Conservation (phyloP, 1,140 invertebrate genomes). For the Bilobella aurantiaca region DNA sequence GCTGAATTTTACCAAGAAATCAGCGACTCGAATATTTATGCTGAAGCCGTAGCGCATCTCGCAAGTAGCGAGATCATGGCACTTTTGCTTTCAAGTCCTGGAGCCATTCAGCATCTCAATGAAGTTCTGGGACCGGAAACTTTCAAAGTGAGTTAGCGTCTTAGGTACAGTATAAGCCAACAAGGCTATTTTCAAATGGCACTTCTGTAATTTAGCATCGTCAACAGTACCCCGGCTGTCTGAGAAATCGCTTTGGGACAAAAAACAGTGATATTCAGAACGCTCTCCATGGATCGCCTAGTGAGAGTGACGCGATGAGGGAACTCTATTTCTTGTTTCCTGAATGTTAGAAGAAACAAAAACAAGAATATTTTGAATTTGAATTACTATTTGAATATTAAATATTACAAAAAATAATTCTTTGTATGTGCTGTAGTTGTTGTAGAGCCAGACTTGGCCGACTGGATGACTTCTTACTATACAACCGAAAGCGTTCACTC, state of each 20-base stretch:
- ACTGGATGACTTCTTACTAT: slow-evolving; percentile 53
- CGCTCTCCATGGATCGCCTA: slow-evolving; percentile 70
- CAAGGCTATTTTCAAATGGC: too few species aligned
- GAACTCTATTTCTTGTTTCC: slow-evolving; percentile 87
- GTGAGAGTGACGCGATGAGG: slow-evolving; percentile 54
- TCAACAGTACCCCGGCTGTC: slow-evolving; percentile 2
- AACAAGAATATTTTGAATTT: background rate
- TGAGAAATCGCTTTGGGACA: slow-evolving; percentile 47
- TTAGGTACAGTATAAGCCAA: too few species aligned
- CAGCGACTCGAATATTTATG: slow-evolving; percentile 17
- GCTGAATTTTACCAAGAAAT: slow-evolving; percentile 31
- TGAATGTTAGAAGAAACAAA: slow-evolving; percentile 56
- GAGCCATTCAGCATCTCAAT: slow-evolving; percentile 27
- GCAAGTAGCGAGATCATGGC: slow-evolving; percentile 21
- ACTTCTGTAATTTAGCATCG: background rate
- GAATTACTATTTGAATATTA: background rate
- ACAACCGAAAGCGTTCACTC: slow-evolving; percentile 54
- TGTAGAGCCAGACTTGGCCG: slow-evolving; percentile 48
- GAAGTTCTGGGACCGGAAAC: slow-evolving; percentile 22
- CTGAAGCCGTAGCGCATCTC: slow-evolving; percentile 17
- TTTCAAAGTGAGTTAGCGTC: slow-evolving; percentile 14
- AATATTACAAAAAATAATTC: slow-evolving; percentile 3
- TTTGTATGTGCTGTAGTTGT: slow-evolving; percentile 47
- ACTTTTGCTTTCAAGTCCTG: slow-evolving; percentile 26
- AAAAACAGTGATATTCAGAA: slow-evolving; percentile 55